These are phyloP conservation scores for Drosophila prolongata DNA, from an alignment of 2,888 invertebrate species.

Conservation along the genomic window DNA sequence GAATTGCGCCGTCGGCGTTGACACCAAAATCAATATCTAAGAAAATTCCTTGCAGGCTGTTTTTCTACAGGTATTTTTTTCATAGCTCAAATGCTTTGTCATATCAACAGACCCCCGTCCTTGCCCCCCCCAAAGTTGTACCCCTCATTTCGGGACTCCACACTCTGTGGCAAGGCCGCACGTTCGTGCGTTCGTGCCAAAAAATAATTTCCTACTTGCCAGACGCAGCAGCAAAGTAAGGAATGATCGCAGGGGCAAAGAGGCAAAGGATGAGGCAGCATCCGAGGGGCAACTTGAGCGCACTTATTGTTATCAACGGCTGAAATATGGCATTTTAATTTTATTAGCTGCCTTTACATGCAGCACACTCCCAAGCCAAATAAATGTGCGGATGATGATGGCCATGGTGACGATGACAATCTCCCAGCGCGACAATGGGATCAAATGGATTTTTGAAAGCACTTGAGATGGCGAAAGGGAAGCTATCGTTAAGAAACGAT, in stretches of 20 bases:
- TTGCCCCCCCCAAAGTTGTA: constrained; percentile 5
- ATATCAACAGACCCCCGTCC: constrained; percentile 59
- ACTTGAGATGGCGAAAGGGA: background rate
- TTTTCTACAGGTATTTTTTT: constrained; percentile 70
- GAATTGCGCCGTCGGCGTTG: constrained; percentile 50
- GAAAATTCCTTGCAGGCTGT: constrained; percentile 53
- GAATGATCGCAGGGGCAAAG: constrained; percentile 1
- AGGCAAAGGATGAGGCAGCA: constrained; percentile 7
- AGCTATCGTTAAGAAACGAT: background rate
- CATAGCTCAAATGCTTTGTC: constrained; percentile 54
- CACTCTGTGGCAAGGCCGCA: constrained; percentile 53
- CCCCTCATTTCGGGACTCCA: constrained; percentile 11
- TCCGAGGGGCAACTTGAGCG: constrained; percentile 68
- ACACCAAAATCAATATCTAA: constrained; percentile 65
- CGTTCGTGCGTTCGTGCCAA: constrained; percentile 74
- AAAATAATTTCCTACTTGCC: constrained; percentile 72
- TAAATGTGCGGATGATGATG: constrained; percentile 41
- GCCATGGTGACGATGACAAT: constrained; percentile 59
- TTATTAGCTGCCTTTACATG: constrained; percentile 73
- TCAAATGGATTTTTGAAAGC: constrained; percentile 2
- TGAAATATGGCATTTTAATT: constrained; percentile 81
- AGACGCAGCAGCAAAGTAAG: constrained; percentile 28
- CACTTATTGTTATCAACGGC: constrained; percentile 82
- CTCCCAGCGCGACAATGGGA: constrained; percentile 55
- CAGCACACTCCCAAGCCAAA: constrained; percentile 40